Conservation (phyloP, 2,797 vertebrate species). For the Lutjanus argentimaculatus region DNA sequence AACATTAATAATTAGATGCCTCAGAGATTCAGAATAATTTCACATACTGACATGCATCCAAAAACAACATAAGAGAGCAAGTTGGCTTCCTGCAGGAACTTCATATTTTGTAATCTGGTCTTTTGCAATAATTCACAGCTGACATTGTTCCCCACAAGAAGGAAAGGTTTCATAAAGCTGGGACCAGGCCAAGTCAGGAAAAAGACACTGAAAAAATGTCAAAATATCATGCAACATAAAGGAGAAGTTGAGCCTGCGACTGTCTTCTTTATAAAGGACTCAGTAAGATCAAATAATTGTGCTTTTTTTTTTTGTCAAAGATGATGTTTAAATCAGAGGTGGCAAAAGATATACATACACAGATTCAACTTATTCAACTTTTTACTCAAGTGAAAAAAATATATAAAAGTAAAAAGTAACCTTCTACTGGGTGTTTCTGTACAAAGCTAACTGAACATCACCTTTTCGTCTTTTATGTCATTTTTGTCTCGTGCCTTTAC, state of each 20-base stretch:
- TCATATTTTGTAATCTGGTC: constrained; percentile 75
- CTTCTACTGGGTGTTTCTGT: too few species aligned
- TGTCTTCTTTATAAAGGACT: constrained; percentile 8
- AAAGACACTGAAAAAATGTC: constrained; percentile 56
- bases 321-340: too few species aligned
- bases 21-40: constrained; percentile 57
- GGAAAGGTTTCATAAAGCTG: constrained; percentile 68
- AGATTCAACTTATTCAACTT: too few species aligned
- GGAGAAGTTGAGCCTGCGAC: constrained; percentile 47
- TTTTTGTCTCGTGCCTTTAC: too few species aligned
- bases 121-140: constrained; percentile 78
- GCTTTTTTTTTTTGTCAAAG: not conserved
- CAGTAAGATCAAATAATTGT: constrained; percentile 1
- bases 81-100: constrained; percentile 70
- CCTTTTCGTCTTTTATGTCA: too few species aligned
- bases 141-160: constrained; percentile 65
- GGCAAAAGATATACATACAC: too few species aligned
- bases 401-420: too few species aligned
- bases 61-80: constrained; percentile 65
- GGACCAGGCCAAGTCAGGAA: constrained; percentile 47
- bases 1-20: constrained; percentile 57
- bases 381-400: too few species aligned
- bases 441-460: too few species aligned
- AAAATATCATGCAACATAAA: constrained; percentile 51
- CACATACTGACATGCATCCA: constrained; percentile 60